Evolutionary conservation across 1,140 invertebrate species (phyloP).

Genomic region (Physella acuta): DNA sequence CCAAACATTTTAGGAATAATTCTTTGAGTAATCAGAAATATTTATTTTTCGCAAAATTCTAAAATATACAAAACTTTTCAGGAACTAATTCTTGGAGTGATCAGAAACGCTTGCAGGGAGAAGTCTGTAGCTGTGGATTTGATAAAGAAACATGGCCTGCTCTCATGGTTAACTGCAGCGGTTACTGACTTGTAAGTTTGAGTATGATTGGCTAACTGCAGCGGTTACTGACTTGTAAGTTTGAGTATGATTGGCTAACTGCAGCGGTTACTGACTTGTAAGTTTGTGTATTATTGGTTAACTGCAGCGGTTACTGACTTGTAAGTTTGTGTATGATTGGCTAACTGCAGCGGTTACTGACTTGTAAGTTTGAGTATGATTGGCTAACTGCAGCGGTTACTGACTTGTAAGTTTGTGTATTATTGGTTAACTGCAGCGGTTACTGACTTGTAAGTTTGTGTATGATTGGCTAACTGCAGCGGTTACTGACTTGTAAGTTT

Average conservation of each 20-base stretch:
- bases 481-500: neutral
- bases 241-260: neutral
- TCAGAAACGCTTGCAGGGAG: conserved; percentile 13
- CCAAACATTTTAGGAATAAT: no score
- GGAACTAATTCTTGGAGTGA: neutral
- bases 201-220: neutral
- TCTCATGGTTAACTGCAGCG: neutral
- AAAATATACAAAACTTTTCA: no score
- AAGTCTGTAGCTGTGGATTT: conserved; percentile 14
- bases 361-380: neutral
- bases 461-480: neutral
- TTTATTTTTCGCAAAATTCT: no score
- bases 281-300: neutral
- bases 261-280: neutral
- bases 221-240: neutral
- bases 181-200: conserved; percentile 3
- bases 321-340: neutral
- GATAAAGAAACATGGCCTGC: conserved; percentile 17
- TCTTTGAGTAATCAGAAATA: no score
- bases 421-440: neutral
- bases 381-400: neutral
- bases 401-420: neutral
- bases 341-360: neutral
- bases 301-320: neutral
- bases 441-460: neutral